phyloP scores from a whole-genome alignment of 2,797 vertebrate species.

The Alfaro cultratus region DNA sequence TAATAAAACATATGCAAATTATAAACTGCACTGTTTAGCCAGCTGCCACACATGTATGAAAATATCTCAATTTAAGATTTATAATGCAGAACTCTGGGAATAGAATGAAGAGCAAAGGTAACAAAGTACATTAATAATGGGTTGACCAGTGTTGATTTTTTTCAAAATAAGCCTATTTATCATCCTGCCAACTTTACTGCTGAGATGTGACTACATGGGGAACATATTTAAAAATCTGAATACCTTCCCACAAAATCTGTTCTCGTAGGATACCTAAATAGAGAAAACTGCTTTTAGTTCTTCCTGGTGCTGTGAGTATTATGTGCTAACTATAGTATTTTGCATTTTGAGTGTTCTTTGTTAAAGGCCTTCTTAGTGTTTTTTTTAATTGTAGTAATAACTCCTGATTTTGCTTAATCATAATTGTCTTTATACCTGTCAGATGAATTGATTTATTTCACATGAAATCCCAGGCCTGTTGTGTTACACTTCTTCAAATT shows the following conservation, averaged over 20 bases:
- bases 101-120: constrained; percentile 93
- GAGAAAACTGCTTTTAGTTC: neutral
- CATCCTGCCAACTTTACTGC: constrained; percentile 80
- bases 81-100: constrained; percentile 90
- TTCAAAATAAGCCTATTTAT: constrained; percentile 90
- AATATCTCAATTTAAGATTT: constrained; percentile 87
- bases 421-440: neutral
- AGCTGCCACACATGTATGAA: constrained; percentile 78
- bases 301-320: neutral
- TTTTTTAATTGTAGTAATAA: neutral
- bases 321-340: neutral
- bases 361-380: neutral
- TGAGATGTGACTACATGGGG: constrained; percentile 18
- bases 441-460: neutral
- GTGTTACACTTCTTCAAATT: neutral
- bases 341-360: neutral
- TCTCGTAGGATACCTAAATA: neutral
- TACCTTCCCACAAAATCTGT: neutral
- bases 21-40: neutral
- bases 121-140: constrained; percentile 76
- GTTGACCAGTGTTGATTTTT: constrained; percentile 84
- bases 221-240: constrained; percentile 6
- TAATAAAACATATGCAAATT: constrained; percentile 68
- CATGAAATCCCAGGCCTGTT: neutral
- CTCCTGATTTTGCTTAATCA: neutral